A percentile compares a stretch with the other conserved stretches of the same genome.
Evolutionary conservation across 2,888 invertebrate species (phyloP).

Genomic region (Chrysolina americana): DNA sequence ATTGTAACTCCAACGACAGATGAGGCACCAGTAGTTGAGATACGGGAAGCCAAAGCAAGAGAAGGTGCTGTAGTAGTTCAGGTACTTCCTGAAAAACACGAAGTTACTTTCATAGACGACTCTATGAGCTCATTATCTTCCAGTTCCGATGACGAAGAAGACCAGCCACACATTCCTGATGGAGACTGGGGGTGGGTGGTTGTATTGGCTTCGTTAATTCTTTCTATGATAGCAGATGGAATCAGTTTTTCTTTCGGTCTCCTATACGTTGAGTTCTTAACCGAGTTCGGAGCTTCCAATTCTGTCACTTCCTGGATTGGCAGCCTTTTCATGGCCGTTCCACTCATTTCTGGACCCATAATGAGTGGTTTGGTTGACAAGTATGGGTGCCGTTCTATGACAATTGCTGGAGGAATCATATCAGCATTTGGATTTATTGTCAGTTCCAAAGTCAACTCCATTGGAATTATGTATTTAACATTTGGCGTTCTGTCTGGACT

Average conservation of each 20-base stretch:
- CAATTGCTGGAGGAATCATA: conserved; percentile 77
- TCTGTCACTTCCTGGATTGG: conserved; percentile 81
- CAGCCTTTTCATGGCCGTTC: conserved; percentile 71
- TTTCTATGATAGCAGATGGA: conserved; percentile 93
- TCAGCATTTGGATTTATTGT: conserved; percentile 84
- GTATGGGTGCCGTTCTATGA: conserved; percentile 75
- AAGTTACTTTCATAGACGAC: conserved; percentile 45
- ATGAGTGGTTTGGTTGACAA: conserved; percentile 89
- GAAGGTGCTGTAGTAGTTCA: conserved; percentile 14
- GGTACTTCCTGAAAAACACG: conserved; percentile 20
- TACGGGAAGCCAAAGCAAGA: conserved; percentile 45
- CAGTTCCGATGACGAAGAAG: conserved; percentile 48
- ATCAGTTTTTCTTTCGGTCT: conserved; percentile 94
- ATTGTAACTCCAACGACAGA: conserved; percentile 36
- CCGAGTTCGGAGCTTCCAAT: conserved; percentile 54
- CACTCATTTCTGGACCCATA: conserved; percentile 84
- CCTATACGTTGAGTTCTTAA: conserved; percentile 86
- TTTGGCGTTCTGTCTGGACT: conserved; percentile 90
- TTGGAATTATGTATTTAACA: conserved; percentile 86
- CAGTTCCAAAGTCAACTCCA: conserved; percentile 79
- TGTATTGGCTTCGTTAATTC: conserved; percentile 86
- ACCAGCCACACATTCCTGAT: conserved; percentile 78
- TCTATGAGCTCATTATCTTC: conserved; percentile 52
- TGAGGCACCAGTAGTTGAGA: conserved; percentile 50
- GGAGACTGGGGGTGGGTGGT: conserved; percentile 94